phyloP scores from a whole-genome alignment of 2,888 invertebrate genomes.

The Apotomis turbidana region DNA sequence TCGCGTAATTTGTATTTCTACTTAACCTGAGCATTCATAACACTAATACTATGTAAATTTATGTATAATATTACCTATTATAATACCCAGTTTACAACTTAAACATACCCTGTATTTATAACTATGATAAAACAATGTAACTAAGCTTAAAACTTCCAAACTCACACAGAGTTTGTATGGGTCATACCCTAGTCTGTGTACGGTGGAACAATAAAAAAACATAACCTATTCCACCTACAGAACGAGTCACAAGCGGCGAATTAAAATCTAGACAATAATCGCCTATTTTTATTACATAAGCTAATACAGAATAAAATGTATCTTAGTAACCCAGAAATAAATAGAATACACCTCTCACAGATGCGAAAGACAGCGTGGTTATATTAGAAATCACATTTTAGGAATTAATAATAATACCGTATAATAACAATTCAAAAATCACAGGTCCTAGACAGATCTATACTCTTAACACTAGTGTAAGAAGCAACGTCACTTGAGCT shows the following conservation, averaged over 20 bases:
- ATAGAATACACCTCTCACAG: slow-evolving; percentile 72
- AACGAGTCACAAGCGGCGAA: too few relatives aligned
- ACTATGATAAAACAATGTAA: background rate
- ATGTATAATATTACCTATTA: background rate
- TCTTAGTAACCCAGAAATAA: slow-evolving; percentile 27
- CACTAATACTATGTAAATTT: too few relatives aligned
- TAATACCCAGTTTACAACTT: too few relatives aligned
- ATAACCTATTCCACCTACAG: too few relatives aligned
- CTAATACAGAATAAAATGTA: background rate
- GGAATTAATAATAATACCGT: slow-evolving; percentile 58
- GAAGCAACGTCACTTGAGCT: background rate
- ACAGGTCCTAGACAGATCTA: slow-evolving; percentile 70
- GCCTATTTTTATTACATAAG: background rate
- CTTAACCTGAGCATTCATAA: too few relatives aligned
- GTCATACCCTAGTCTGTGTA: too few relatives aligned
- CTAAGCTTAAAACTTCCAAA: background rate
- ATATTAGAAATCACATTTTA: slow-evolving; percentile 70
- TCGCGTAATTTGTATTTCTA: too few relatives aligned
- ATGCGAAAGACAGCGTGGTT: slow-evolving; percentile 75
- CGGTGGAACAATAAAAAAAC: too few relatives aligned
- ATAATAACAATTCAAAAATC: slow-evolving; percentile 73
- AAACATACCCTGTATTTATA: background rate
- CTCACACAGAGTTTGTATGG: background rate
- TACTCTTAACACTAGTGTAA: slow-evolving; percentile 70
- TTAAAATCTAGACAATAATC: too few relatives aligned